phyloP scores from a whole-genome alignment of 2,113 vertebrate genomes.

The Pantherophis guttatus region DNA sequence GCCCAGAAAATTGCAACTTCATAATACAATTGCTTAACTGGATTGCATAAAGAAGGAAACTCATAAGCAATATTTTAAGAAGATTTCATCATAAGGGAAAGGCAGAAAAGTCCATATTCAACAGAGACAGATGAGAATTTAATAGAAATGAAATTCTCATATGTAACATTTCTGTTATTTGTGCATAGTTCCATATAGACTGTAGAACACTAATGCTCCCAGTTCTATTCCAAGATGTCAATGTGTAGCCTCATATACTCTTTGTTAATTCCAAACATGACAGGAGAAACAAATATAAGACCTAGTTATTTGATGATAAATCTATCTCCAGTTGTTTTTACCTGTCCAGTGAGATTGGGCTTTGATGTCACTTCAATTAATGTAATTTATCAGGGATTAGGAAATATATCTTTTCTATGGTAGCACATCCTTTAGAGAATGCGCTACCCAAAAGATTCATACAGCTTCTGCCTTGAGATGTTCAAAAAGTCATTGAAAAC shows the following conservation, averaged over 20 bases:
- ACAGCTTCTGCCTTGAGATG: not conserved
- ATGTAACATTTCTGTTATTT: not conserved
- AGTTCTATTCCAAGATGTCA: not conserved
- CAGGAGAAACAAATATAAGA: not conserved
- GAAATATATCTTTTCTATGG: not conserved
- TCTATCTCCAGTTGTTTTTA: not conserved
- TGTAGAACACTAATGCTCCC: not conserved
- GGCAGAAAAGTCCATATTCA: not conserved
- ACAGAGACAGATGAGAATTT: not conserved
- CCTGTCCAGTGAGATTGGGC: not conserved
- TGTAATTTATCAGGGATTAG: not conserved
- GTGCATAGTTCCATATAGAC: not conserved
- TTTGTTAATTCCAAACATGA: not conserved
- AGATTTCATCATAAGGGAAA: not conserved
- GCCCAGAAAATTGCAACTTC: constrained; percentile 9
- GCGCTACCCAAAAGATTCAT: not conserved
- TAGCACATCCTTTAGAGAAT: not conserved
- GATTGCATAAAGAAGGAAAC: constrained; percentile 13
- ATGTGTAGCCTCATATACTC: too few relatives aligned
- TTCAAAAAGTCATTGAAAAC: not conserved
- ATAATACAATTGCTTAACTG: not conserved
- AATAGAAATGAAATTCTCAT: not conserved
- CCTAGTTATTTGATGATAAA: not conserved
- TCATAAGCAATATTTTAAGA: not conserved
- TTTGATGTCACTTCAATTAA: not conserved